Evolutionary conservation across 2,113 vertebrate genomes (phyloP), one percentile per base, ranked within the genome.

Genomic region (Nannospalax galili): DNA sequence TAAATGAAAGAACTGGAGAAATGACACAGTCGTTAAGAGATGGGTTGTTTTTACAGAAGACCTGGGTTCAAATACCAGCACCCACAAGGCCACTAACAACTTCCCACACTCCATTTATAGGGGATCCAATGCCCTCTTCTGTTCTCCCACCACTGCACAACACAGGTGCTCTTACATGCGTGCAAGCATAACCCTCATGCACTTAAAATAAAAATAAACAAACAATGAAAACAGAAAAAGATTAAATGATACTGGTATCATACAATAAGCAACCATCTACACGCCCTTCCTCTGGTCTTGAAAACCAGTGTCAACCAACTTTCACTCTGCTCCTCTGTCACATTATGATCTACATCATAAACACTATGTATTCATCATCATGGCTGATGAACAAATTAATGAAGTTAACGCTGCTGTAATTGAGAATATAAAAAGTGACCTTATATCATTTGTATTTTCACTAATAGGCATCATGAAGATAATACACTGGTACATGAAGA

Each of bases 401-500:
- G 14, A 67, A 5, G 22, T 17, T 28, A 80, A 67, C 37, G 67
- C 6, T 78, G 84, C 72, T 40, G 32, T 88, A 62, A 90, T 4
- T 74, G 65, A 84, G 6, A 26, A 3, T 40, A 40, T 24, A 77
- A 92, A 42, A 94, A 86, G 64, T n/a, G 94, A 87, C 7, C 14
- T 86, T 16, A 12, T 84, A 60, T 69, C 20, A 90, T 84, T 78
- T 84, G 62, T 37, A 12, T 58, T 84, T 88, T 90, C 58, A 84
- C 52, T 40, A 93, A 91, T 77, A 79, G 12, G 90, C 73, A 10
- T 22, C 79, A 94, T 62, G 93, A 73, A 82, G 20, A 93, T 84
- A 88, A 93, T 85, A 64, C 40, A 77, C 19, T 35, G 40, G 5
- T 64, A 73, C 42, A 26, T 37, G 3, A 14, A 70, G 24, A 40